Conservation (phyloP, 2,797 vertebrate genomes). For the Amniataba percoides region DNA sequence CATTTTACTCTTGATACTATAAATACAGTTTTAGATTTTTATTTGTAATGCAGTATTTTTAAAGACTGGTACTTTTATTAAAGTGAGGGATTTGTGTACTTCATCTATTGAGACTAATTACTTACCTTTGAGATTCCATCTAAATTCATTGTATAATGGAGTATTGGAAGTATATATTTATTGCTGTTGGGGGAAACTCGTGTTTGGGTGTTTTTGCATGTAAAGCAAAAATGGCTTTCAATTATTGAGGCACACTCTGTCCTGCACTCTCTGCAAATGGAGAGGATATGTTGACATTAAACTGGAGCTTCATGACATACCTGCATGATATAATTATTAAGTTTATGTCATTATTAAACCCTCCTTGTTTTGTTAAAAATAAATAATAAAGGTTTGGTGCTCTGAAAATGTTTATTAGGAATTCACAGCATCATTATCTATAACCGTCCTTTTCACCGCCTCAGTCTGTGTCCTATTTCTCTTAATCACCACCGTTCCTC, state of each 20-base stretch:
- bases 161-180: constrained; percentile 18
- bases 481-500: constrained; percentile 1
- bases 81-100: background rate
- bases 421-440: background rate
- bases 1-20: background rate
- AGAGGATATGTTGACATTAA: background rate
- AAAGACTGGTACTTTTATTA: background rate
- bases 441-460: too few relatives aligned
- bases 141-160: constrained; percentile 17
- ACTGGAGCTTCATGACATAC: background rate
- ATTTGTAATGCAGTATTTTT: background rate
- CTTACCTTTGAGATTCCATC: background rate
- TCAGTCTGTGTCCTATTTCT: background rate
- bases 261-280: background rate
- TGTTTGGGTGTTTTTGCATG: background rate
- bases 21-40: background rate
- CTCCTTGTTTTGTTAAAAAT: background rate
- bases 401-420: constrained; percentile 2
- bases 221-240: constrained; percentile 13
- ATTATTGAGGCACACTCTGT: background rate
- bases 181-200: background rate
- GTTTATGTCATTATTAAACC: background rate
- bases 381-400: background rate
- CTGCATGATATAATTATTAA: background rate
- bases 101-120: background rate